These are phyloP conservation scores for Scopus umbretta DNA, from an alignment of 2,113 vertebrate genomes.

Conservation along the genomic window DNA sequence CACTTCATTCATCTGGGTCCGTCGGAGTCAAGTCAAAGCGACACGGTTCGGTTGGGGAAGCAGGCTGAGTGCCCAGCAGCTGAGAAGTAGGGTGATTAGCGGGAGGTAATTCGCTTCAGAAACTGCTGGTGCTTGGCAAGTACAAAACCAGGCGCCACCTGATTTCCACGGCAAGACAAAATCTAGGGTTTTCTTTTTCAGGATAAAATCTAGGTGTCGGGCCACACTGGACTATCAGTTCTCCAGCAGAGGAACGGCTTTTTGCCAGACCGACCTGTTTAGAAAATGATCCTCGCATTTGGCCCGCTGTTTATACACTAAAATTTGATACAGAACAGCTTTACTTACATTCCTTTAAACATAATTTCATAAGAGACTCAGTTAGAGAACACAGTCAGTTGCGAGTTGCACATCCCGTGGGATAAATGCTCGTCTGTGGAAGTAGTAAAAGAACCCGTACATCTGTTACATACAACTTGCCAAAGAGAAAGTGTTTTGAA, in stretches of 20 bases:
- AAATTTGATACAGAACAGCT: not conserved
- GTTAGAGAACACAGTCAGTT: not conserved
- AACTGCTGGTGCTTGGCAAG: not conserved
- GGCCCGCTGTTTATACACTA: not conserved
- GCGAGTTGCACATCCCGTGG: not conserved
- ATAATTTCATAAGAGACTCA: not conserved
- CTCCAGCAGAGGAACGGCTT: not conserved
- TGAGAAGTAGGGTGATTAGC: conserved; percentile 1
- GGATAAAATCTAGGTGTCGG: not conserved
- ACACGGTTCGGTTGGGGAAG: not conserved
- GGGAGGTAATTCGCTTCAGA: not conserved
- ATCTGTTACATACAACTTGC: conserved; percentile 40
- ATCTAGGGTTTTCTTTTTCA: too few relatives aligned
- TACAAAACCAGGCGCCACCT: not conserved
- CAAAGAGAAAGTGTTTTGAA: not conserved
- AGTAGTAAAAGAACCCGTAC: conserved; percentile 23
- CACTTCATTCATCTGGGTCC: not conserved
- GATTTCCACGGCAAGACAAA: not conserved
- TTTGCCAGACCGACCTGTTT: not conserved
- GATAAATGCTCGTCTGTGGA: conserved; percentile 35
- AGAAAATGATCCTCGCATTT: not conserved
- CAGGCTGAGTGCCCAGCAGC: not conserved
- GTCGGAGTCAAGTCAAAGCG: not conserved
- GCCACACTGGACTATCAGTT: not conserved
- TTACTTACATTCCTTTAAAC: not conserved